A percentile compares a stretch with the other conserved stretches of the same genome.
Evolutionary conservation across 2,113 vertebrate genomes (phyloP).

Genomic region (Perca schrenkii): DNA sequence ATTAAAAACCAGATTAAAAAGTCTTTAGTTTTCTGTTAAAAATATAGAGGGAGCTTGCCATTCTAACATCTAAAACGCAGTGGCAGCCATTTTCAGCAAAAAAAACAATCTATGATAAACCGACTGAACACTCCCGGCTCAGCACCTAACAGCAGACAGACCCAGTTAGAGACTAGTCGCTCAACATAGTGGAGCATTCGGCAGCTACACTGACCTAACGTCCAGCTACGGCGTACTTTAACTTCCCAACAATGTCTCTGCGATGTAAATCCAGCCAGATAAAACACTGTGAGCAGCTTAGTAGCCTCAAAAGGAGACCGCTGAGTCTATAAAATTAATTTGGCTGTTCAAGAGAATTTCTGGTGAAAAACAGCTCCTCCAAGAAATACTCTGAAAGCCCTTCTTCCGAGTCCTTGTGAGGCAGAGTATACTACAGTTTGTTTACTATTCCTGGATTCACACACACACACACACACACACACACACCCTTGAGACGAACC

Average conservation of each 20-base stretch:
- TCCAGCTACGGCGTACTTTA: neutral
- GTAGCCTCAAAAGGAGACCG: constrained; percentile 9
- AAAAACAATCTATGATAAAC: neutral
- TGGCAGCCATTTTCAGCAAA: neutral
- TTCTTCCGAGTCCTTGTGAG: constrained; percentile 33
- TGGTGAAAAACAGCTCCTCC: constrained; percentile 24
- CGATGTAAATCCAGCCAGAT: neutral
- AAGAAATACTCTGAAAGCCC: constrained; percentile 44
- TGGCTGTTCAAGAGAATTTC: constrained; percentile 10
- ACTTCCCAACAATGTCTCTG: neutral
- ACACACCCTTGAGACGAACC: constrained; percentile 50
- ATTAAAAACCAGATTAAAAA: no score
- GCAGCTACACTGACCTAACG: neutral
- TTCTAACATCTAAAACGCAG: neutral
- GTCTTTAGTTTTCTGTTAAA: no score
- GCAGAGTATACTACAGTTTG: constrained; percentile 38
- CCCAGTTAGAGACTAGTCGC: neutral
- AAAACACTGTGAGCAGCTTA: constrained; percentile 19
- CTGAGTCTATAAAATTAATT: constrained; percentile 19
- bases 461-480: constrained; percentile 35
- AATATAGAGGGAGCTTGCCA: no score
- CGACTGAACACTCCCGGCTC: neutral
- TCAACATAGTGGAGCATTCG: neutral
- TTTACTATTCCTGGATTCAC: constrained; percentile 49
- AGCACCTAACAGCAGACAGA: neutral